A percentile compares a stretch with the other conserved stretches of the same genome.
Evolutionary conservation across 1,140 invertebrate genomes (phyloP).

Genomic region (Diachasma alloeum): DNA sequence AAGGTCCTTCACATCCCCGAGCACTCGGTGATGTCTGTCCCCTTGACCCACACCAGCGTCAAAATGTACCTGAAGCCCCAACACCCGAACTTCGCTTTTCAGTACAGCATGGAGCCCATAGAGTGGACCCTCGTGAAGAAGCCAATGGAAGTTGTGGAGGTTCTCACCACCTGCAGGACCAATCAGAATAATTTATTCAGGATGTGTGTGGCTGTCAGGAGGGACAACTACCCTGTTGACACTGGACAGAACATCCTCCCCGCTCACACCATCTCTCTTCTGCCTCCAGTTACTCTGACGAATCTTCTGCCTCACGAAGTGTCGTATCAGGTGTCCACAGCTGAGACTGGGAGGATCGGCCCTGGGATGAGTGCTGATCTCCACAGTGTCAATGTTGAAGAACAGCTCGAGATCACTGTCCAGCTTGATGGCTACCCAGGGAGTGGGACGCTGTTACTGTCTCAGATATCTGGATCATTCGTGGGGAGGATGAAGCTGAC

Average conservation of each 20-base stretch:
- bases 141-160: conserved; percentile 68
- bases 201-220: conserved; percentile 80
- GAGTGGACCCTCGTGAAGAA: conserved; percentile 73
- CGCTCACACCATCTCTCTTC: conserved; percentile 84
- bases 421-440: conserved; percentile 84
- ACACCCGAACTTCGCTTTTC: conserved; percentile 58
- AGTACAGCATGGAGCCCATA: conserved; percentile 71
- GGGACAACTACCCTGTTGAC: conserved; percentile 83
- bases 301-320: conserved; percentile 82
- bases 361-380: conserved; percentile 68
- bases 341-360: conserved; percentile 69
- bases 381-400: conserved; percentile 67
- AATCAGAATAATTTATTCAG: conserved; percentile 64
- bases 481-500: conserved; percentile 69
- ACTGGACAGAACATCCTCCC: conserved; percentile 67
- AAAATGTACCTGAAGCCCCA: conserved; percentile 70
- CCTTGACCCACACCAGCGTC: conserved; percentile 71
- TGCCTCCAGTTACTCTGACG: conserved; percentile 83
- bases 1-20: conserved; percentile 57
- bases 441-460: conserved; percentile 66
- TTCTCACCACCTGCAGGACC: conserved; percentile 54
- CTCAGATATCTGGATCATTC: conserved; percentile 63
- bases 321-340: conserved; percentile 67
- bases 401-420: conserved; percentile 76
- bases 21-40: conserved; percentile 69